Base-by-base conservation (phyloP, 1,140 invertebrate genomes). In the Bombyx mandarina region DNA sequence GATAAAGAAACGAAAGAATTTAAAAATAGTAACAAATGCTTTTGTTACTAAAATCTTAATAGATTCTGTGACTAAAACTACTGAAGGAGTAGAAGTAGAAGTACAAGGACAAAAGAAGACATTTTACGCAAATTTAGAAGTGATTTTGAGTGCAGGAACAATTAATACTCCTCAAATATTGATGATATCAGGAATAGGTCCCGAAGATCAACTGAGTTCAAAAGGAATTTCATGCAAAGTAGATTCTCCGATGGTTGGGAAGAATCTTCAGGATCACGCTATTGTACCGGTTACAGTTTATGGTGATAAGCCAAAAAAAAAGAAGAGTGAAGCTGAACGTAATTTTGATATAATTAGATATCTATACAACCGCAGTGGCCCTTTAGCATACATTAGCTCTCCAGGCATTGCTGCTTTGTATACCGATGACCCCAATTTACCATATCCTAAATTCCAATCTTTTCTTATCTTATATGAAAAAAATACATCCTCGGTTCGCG, bases 231-330 rank as follows among this genome's bases (percentile, higher is more conserved):
- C 69, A 0, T 69, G 9, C 46, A 43, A 52, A 10, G 46, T 56
- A 3, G 44, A 60, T 52, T 55, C 53, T 3, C 89, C 63, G 18
- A 60, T 91, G n/a, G 93, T 94, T 1, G 93, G 93, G 0, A 69
- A 90, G 45, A 94, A 94, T 76, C 85, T 94, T 0, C 89, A 91
- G 62, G 91, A 92, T 66, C 91, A 92, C 47, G n/a, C 62, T 45
- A 52, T 49, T 8, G 47, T 70, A 7, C 65, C 67, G 26, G 50
- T 79, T 0, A 53, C 59, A 8, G 68, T 69, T 43, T 68, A 58
- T 47, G 61, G 59, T n/a, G 57, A 68, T 50, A 47, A 63, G 45
- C 57, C 59, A 2, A 22, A 12, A 26, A 9, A 54, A 54, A 44
- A 43, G 22, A 47, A 43, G 22, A 47, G 54, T 8, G 26, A 61